These are phyloP conservation scores for Drosophila tanythrix DNA, from an alignment of 2,888 invertebrate genomes.

Conservation along the genomic window DNA sequence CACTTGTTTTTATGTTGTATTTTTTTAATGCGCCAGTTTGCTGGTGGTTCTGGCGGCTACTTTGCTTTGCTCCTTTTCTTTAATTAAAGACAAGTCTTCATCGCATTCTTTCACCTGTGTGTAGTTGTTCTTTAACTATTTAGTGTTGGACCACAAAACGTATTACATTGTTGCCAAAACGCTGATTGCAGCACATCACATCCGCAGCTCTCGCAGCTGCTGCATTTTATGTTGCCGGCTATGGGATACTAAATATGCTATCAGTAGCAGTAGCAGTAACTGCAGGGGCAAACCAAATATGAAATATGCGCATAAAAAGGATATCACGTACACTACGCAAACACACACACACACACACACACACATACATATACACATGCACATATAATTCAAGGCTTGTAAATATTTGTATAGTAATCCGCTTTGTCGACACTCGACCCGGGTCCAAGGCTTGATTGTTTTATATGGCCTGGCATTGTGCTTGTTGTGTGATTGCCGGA, in stretches of 20 bases:
- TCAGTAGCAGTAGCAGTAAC: conserved; percentile 27
- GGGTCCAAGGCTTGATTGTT: conserved; percentile 19
- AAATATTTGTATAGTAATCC: conserved; percentile 78
- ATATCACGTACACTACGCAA: conserved; percentile 21
- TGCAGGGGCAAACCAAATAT: conserved; percentile 30
- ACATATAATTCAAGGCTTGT: conserved; percentile 59
- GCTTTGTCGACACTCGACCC: conserved; percentile 60
- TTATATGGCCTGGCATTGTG: conserved; percentile 33
- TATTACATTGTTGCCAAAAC: conserved; percentile 55
- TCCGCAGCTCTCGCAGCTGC: conserved; percentile 18
- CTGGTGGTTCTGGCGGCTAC: conserved; percentile 35
- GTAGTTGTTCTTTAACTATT: conserved; percentile 51
- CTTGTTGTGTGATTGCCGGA: conserved; percentile 36
- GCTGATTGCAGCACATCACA: conserved; percentile 39
- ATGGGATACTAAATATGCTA: conserved; percentile 42
- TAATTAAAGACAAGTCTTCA: conserved; percentile 79
- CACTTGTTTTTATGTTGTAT: conserved; percentile 40
- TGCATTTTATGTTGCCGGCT: conserved; percentile 30
- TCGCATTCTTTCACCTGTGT: conserved; percentile 69
- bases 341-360: conserved; percentile 13
- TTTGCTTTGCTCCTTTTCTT: conserved; percentile 59
- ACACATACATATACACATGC: conserved; percentile 20
- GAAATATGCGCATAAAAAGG: conserved; percentile 43
- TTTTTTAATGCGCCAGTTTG: conserved; percentile 34
- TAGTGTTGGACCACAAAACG: conserved; percentile 49